Evolutionary conservation across 2,113 vertebrate species (phyloP).

Genomic region (Melanocharis versteri): DNA sequence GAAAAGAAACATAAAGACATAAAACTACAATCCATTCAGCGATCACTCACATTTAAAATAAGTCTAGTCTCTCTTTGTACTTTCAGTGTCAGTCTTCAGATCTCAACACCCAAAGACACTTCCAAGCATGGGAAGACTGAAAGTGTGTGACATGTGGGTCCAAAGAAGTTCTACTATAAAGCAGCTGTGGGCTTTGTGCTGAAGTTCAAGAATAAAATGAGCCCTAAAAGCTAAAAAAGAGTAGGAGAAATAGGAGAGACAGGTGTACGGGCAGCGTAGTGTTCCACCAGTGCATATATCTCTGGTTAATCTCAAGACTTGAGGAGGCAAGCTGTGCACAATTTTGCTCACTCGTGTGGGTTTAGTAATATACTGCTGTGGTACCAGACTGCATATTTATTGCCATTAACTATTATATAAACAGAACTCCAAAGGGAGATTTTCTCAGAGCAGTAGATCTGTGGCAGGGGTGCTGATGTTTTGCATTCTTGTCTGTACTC

Average conservation of each 20-base stretch:
- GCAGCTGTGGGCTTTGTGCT: not conserved
- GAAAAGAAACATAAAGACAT: not conserved
- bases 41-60: not conserved
- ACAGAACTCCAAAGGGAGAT: not conserved
- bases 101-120: not conserved
- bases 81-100: not conserved
- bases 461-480: not conserved
- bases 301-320: not conserved
- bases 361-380: not conserved
- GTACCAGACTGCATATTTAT: not conserved
- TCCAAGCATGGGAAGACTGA: not conserved
- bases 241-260: not conserved
- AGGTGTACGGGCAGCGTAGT: rapidly evolving
- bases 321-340: not conserved
- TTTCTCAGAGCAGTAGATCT: not conserved
- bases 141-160: rapidly evolving
- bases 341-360: rapidly evolving
- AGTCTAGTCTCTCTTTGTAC: not conserved
- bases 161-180: not conserved
- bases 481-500: not conserved
- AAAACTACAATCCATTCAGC: not conserved
- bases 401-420: not conserved
- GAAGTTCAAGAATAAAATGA: not conserved
- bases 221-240: not conserved
- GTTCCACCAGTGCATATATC: not conserved